Evolutionary conservation across 2,113 vertebrate genomes (phyloP), one percentile per base, ranked within the genome.

Genomic region (Misgurnus anguillicaudatus): DNA sequence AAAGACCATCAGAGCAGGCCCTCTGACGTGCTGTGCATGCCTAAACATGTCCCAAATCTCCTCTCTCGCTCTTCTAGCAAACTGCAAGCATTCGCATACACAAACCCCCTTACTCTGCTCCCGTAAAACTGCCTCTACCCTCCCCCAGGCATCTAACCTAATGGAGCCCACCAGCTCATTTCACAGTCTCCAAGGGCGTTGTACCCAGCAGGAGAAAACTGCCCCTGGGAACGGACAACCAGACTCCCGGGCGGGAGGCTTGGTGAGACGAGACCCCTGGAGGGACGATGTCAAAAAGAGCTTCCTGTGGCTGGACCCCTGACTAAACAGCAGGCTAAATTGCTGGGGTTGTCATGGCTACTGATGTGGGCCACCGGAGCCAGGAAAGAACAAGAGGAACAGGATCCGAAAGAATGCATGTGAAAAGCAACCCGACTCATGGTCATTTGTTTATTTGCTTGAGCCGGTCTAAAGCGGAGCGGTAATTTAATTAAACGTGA

Each of bases 301-400:
- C 86, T 89, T 90, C 83, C 85, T 89, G 86, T 61, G 73, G 51
- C 64, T 82, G 74, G 85, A 90, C 83, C 74, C 73, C 79, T 81
- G 66, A 83, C 83, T 78, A 84, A 87, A 57, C 61, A 80, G 38
- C 80, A 76, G 9, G 16, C 24, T 9, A 76, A 76, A 76, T 65
- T 19, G 60, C 24, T 4, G 5, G 6, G 45, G 74, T 76, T 76
- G 74, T 64, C 74, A 76, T 76, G 74, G 21, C 74, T 76, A 64
- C 73, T 64, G 10, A 24, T 47, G 21, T 74, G 57, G 72, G 57
- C 57, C 72, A 74, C 72, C 41, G 9, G 57, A 62, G 57, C 39
- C 14, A 74, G 24, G 17, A 21, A 39, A 64, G 61, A 39, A 60
- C 14, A 16, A 16, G 13, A 76, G 74, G 53, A 76, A 76, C 45